Percentiles rank a stretch among this genome's conserved stretches.
Conservation (phyloP, 2,888 invertebrate species). For the Ochropleura plecta region DNA sequence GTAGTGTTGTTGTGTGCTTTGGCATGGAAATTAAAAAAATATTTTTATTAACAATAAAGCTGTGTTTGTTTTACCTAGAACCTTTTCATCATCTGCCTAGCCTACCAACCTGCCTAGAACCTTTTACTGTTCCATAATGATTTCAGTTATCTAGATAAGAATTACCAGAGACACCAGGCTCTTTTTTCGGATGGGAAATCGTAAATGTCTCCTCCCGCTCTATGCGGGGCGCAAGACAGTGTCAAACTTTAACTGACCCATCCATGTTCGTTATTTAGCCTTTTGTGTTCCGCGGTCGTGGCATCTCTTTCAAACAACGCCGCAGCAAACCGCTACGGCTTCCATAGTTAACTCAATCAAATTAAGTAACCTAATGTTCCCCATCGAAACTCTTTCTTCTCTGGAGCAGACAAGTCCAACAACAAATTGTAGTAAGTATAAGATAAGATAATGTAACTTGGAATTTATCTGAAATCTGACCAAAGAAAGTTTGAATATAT, state of each 20-base stretch:
- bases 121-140: not conserved
- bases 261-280: too few relatives aligned
- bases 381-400: not conserved
- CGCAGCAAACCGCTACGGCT: too few relatives aligned
- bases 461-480: not conserved
- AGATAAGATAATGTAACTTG: not conserved
- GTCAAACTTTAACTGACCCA: too few relatives aligned
- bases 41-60: not conserved
- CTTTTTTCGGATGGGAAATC: not conserved
- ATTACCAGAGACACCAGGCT: not conserved
- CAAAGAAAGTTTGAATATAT: not conserved
- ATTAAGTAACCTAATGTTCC: not conserved
- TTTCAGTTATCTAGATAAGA: not conserved
- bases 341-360: not conserved
- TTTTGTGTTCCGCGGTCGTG: too few relatives aligned
- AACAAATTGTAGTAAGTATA: not conserved
- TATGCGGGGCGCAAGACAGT: too few relatives aligned
- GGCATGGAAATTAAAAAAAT: not conserved
- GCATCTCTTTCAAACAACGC: too few relatives aligned
- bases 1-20: not conserved
- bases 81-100: too few relatives aligned
- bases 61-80: not conserved
- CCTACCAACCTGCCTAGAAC: too few relatives aligned
- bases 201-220: too few relatives aligned
- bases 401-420: not conserved